Evolutionary conservation across 2,888 invertebrate species (phyloP), one percentile per base, ranked within the genome.

Genomic region (Mellilla xanthometata): DNA sequence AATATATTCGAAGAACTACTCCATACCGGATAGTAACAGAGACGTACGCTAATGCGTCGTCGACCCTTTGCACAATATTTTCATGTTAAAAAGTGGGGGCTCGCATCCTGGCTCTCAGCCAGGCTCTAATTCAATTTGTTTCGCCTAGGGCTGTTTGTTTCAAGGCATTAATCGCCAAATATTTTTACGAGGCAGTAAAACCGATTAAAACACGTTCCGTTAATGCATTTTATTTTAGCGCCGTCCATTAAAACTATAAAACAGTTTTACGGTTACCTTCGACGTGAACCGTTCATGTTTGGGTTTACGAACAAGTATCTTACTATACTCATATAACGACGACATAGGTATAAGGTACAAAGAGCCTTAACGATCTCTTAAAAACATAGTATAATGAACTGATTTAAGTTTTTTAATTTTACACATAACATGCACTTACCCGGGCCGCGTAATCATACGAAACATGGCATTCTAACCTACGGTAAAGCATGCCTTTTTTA

Each of bases 61-160:
- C 38, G 24, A 28, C 24, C 41, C 36, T 41, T 48, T 30, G 31
- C 27, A 15, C 23, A 48, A 48, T 33, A 42, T 48, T 47, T 47
- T 50, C 33, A 34, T 40, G 39, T 49, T 15, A 43, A 42, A 41
- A 42, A 49, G 39, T 30, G 28, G 28, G 8, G 34, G 45, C 23
- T 30, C 11, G 10, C 34, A 60, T 67, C 56, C 65, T 82, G 82
- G 82, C 77, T 7, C 11, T 4, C 15, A 19, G 74, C 82, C 81
- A 82, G 72, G 49, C 49, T 65, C 65, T 69, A 72, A 81, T 82
- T 80, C 74, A 81, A 77, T 81, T 72, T 70, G 67, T 65, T 61
- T 59, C 60, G 64, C 64, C 72, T 61, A 62, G 62, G 62, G 54
- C 58, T 64, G 61, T 68, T 66, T 65, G 60, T 62, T 65, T 62